Conservation (phyloP, 2,797 vertebrate species). For the Arctocebus calabarensis region DNA sequence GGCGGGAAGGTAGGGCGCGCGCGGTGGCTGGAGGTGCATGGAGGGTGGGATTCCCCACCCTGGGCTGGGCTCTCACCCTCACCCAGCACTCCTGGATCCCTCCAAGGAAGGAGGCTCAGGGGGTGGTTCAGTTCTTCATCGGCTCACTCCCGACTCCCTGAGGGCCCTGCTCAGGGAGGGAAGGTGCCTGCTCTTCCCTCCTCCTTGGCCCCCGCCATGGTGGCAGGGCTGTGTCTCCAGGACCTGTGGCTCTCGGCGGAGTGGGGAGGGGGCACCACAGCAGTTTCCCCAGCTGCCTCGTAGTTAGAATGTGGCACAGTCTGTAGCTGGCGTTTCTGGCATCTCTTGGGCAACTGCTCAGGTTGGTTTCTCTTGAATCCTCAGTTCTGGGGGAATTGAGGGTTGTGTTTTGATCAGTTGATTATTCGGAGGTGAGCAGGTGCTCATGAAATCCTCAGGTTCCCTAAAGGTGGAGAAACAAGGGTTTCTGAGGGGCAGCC, state of each 20-base stretch:
- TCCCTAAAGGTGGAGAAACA: not conserved
- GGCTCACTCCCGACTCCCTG: not conserved
- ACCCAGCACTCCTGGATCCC: fast-evolving
- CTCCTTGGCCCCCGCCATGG: not conserved
- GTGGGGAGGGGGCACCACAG: not conserved
- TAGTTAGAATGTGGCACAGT: not conserved
- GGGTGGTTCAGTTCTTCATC: not conserved
- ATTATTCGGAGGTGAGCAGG: not conserved
- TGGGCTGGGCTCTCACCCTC: not conserved
- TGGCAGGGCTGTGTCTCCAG: fast-evolving
- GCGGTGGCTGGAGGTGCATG: fast-evolving
- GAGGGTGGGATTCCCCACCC: too few relatives aligned
- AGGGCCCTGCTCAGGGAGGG: not conserved
- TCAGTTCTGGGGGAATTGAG: not conserved
- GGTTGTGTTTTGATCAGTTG: not conserved
- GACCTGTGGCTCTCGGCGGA: not conserved
- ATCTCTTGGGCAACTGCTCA: not conserved
- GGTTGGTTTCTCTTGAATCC: not conserved
- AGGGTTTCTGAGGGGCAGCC: fast-evolving
- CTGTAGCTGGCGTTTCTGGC: not conserved
- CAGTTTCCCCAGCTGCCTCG: not conserved
- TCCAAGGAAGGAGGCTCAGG: not conserved
- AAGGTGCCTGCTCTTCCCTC: not conserved
- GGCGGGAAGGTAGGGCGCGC: conserved; percentile 93
- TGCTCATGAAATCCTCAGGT: fast-evolving